phyloP scores from a whole-genome alignment of 1,140 invertebrate species.

The Neotoxoptera formosana region DNA sequence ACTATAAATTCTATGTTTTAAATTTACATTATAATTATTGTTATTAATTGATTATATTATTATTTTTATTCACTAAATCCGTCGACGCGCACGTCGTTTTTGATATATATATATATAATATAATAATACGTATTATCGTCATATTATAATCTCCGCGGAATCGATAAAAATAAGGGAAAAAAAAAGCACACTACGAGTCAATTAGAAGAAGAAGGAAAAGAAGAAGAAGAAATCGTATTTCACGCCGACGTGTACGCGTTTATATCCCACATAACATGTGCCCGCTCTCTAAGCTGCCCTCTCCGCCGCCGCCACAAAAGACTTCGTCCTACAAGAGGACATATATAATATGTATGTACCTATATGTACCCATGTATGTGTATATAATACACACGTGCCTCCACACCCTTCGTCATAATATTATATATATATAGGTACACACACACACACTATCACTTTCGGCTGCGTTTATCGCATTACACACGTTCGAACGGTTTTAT shows the following conservation, averaged over 20 bases:
- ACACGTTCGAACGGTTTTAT: conserved; percentile 1
- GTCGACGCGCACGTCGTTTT: neutral
- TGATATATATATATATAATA: neutral
- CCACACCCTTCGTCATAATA: no score
- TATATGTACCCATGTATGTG: no score
- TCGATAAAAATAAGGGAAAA: neutral
- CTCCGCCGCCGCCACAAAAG: neutral
- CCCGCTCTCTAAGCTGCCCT: neutral
- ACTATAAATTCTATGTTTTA: neutral
- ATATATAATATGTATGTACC: neutral
- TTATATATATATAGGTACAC: neutral
- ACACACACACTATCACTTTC: neutral
- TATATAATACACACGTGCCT: no score
- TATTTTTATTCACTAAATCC: conserved; percentile 16
- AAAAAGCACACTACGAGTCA: conserved; percentile 7
- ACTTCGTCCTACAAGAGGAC: neutral
- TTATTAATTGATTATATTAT: neutral
- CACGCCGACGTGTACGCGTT: neutral
- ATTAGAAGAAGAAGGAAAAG: conserved; percentile 24
- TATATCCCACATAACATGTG: no score
- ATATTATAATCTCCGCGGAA: neutral
- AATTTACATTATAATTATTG: neutral
- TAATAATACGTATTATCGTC: no score
- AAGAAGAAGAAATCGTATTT: neutral
- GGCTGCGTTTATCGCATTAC: conserved; percentile 4